A percentile compares a stretch with the other conserved stretches of the same genome.
phyloP scores from a whole-genome alignment of 2,888 invertebrate genomes.

The Cerceris rybyensis region DNA sequence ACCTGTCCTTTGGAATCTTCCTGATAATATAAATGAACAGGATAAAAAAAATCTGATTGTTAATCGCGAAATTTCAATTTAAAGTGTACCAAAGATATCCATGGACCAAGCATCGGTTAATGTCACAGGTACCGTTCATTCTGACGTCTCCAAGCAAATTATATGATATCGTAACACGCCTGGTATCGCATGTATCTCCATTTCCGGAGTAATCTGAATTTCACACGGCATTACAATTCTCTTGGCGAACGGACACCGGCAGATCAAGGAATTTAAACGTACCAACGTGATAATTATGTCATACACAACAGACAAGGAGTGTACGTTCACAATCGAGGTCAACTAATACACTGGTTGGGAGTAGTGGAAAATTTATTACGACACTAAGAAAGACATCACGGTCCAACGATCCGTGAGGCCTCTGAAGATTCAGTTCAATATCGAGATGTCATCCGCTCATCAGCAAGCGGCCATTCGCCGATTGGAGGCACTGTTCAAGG shows the following conservation, averaged over 20 bases:
- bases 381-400: not conserved
- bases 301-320: constrained; percentile 9
- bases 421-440: not conserved
- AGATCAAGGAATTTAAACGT: not conserved
- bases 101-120: not conserved
- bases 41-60: too few relatives aligned
- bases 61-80: too few relatives aligned
- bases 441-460: constrained; percentile 79
- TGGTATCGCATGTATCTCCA: not conserved
- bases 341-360: not conserved
- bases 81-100: too few relatives aligned
- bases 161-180: not conserved
- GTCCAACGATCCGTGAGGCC: not conserved
- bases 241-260: not conserved
- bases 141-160: not conserved
- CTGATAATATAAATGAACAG: too few relatives aligned
- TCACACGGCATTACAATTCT: constrained; percentile 5
- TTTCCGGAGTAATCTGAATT: constrained; percentile 9
- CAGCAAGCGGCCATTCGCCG: constrained; percentile 88
- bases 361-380: not conserved
- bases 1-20: too few relatives aligned
- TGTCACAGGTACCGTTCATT: not conserved
- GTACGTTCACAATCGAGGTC: constrained; percentile 5
- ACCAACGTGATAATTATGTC: constrained; percentile 24
- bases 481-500: constrained; percentile 88